phyloP scores from a whole-genome alignment of 2,113 vertebrate species.

The Heloderma charlesbogerti region DNA sequence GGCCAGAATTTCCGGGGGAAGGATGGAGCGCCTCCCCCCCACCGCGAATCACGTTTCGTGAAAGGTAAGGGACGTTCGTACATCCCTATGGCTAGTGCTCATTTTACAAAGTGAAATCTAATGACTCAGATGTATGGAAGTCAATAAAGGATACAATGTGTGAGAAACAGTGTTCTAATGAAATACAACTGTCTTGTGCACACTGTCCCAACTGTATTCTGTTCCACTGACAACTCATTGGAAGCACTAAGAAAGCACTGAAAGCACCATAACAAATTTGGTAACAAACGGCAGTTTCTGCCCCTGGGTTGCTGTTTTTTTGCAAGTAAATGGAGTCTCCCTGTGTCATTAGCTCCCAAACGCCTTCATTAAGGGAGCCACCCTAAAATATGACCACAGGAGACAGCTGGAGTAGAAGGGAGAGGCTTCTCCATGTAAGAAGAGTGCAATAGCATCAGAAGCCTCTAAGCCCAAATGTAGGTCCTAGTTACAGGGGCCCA shows the following conservation, averaged over 20 bases:
- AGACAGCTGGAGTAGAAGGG: neutral
- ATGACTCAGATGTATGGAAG: slow-evolving; percentile 69
- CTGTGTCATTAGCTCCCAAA: neutral
- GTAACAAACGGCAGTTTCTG: neutral
- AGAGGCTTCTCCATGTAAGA: neutral
- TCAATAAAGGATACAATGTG: slow-evolving; percentile 62
- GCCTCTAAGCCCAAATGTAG: too few species aligned
- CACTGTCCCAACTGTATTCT: slow-evolving; percentile 45
- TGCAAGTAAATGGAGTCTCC: slow-evolving; percentile 29
- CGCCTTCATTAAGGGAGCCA: neutral
- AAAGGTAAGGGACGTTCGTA: too few species aligned
- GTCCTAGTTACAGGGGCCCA: neutral
- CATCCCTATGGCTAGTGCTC: slow-evolving; percentile 62
- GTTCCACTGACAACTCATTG: slow-evolving; percentile 35
- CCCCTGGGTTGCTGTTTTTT: slow-evolving; percentile 35
- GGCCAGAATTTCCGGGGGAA: too few species aligned
- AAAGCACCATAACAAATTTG: slow-evolving; percentile 27
- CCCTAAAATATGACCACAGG: neutral
- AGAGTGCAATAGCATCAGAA: neutral
- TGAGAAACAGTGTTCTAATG: slow-evolving; percentile 47
- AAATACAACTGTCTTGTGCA: slow-evolving; percentile 49
- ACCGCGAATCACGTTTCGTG: too few species aligned
- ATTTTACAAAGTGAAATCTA: slow-evolving; percentile 64
- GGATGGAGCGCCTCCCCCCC: too few species aligned
- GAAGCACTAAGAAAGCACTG: neutral